These are phyloP conservation scores for Pseudococcus jackbeardsleyi DNA, from an alignment of 2,888 invertebrate genomes.

Conservation along the genomic window DNA sequence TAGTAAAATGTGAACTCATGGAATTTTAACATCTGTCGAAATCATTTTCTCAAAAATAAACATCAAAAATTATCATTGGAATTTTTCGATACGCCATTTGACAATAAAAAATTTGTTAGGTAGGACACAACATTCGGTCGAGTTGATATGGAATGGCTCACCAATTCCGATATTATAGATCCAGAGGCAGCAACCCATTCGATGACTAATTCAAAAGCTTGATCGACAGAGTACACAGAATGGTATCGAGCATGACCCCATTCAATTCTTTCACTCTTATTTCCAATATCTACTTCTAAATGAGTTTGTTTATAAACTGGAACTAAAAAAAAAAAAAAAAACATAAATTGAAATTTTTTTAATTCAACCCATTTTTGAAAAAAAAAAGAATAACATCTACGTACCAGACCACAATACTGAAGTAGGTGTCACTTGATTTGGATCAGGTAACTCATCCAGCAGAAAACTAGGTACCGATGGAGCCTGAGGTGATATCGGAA, in stretches of 20 bases:
- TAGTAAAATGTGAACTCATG: too few species aligned
- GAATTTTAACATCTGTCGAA: too few species aligned
- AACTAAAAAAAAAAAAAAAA: slow-evolving; percentile 69
- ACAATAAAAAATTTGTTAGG: too few species aligned
- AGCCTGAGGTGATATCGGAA: slow-evolving; percentile 70
- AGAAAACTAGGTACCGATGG: slow-evolving; percentile 66
- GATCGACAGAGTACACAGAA: slow-evolving; percentile 87
- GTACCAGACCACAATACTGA: slow-evolving; percentile 33
- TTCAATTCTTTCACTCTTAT: slow-evolving; percentile 90
- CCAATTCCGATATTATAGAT: slow-evolving; percentile 92
- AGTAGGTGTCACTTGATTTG: background rate
- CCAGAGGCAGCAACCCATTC: slow-evolving; percentile 99
- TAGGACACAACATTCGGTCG: too few species aligned
- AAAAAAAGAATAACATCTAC: background rate
- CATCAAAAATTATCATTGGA: too few species aligned
- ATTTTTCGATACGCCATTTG: too few species aligned
- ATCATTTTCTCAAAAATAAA: too few species aligned
- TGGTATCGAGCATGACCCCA: slow-evolving; percentile 97
- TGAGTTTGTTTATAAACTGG: slow-evolving; percentile 85
- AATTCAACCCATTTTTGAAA: background rate
- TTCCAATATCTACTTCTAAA: slow-evolving; percentile 86
- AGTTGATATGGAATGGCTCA: slow-evolving; percentile 69
- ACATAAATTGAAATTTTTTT: background rate
- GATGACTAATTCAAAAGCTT: slow-evolving; percentile 93
- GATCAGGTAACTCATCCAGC: slow-evolving; percentile 65